A percentile compares a stretch with the other conserved stretches of the same genome.
phyloP scores from a whole-genome alignment of 1,140 invertebrate species.

The Formica selysi region DNA sequence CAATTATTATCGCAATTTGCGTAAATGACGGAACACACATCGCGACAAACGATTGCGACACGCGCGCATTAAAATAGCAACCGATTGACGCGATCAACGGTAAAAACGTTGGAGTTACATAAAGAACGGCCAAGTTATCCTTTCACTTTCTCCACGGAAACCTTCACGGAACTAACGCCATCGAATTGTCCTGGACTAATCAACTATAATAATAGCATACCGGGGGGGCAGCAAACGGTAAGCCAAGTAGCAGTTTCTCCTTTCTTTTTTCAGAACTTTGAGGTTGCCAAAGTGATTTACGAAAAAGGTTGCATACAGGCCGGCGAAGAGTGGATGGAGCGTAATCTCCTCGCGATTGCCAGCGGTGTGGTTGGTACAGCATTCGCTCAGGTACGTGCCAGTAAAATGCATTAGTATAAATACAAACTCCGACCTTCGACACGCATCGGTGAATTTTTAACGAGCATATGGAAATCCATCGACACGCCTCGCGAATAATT shows the following conservation, averaged over 20 bases:
- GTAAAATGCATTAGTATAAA: conserved; percentile 44
- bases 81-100: conserved; percentile 47
- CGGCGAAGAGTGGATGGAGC: conserved; percentile 97
- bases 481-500: not conserved
- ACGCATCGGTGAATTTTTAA: conserved; percentile 30
- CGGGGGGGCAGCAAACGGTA: conserved; percentile 64
- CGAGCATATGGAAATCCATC: not conserved
- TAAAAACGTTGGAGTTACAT: conserved; percentile 46
- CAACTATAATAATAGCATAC: conserved; percentile 27
- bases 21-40: conserved; percentile 16
- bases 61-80: conserved; percentile 41
- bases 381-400: conserved; percentile 93
- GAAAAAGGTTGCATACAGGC: conserved; percentile 97
- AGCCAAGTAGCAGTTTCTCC: conserved; percentile 75
- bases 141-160: conserved; percentile 52
- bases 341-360: conserved; percentile 96
- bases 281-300: conserved; percentile 94
- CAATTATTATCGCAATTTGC: not conserved
- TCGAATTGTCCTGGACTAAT: conserved; percentile 69
- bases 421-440: conserved; percentile 15
- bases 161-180: conserved; percentile 41
- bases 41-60: conserved; percentile 36
- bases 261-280: conserved; percentile 89
- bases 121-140: conserved; percentile 39
- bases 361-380: conserved; percentile 93